Evolutionary conservation across 2,113 vertebrate species (phyloP), one percentile per base, ranked within the genome.

Genomic region (Taxidea taxus): DNA sequence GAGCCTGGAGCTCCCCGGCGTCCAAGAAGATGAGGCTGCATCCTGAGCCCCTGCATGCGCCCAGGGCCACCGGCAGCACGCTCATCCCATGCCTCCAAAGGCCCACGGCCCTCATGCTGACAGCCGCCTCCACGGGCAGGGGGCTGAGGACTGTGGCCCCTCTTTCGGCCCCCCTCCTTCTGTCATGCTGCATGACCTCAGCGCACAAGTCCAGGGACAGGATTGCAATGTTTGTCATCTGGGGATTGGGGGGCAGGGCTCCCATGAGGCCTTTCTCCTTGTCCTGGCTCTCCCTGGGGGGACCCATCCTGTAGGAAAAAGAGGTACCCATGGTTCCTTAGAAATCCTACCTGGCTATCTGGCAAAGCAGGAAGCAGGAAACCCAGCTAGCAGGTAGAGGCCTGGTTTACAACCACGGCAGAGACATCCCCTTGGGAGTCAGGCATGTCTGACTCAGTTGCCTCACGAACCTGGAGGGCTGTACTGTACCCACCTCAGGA

Each of bases 21-120:
- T 99, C 84, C 97, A 98, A 27, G 99, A 99, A 92, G 99, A 99
- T 0, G 99, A 99, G 96, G 95, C 98, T 21, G 90, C 98, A 0
- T 98, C 98, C 94, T 99, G 99, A 99, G 98, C 66, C 90, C n/a
- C n/a, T 21, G 49, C 98, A 97, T 91, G 97, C 54, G 29, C 95
- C 15, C 12, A 39, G n/a, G 97, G 97, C 78, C 97, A 1, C 70
- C 15, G 31, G 96, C 96, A 97, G 97, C 97, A 96, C 91, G 87
- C 97, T 97, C 95, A 94, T 96, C 90, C 96, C 4, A 44, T 56
- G 78, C 97, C 88, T 51, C 97, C 98, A 87, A 97, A 98, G 97
- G 97, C 97, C 97, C 97, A 81, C 96, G 18, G 92, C 96, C 89
- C 87, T 95, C 98, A 92, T 92, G 58, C 96, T 80, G 83, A 97